Evolutionary conservation across 1,140 invertebrate genomes (phyloP), one percentile per base, ranked within the genome.

Genomic region (Drosophila littoralis): DNA sequence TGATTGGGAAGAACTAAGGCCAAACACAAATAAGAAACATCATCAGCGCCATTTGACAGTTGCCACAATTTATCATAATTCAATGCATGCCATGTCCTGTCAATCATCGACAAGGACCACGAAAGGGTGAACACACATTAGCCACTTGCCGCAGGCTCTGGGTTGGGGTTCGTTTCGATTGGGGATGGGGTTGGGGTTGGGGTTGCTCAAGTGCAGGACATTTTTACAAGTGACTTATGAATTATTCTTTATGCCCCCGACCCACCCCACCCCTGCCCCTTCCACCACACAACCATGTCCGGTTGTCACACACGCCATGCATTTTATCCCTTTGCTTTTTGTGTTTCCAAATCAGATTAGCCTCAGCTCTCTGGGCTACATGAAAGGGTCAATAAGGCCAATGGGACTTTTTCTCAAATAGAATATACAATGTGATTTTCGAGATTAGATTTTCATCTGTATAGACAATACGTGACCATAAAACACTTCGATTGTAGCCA

Each of bases 21-120:
- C 17, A 36, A 67, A 48, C 65, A 57, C 22, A 73, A 61, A 67
- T 61, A 68, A 55, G 66, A 70, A 68, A 65, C 69, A 79, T 76
- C 67, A 73, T 72, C 75, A 46, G 32, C 48, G 70, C 67, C 79
- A 73, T 85, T 90, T 90, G 85, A 81, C 85, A 90, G 85, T 90
- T 90, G 85, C 81, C 85, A 90, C 85, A 90, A 90, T 90, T 90
- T 90, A 90, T 90, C 85, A 90, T 90, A 90, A 90, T 90, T 90
- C 85, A 90, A 90, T 90, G 77, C 85, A 90, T 85, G 85, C 52
- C 81, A 86, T 86, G 76, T 85, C 81, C 81, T 85, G 81, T 90
- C 86, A 85, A 81, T 90, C 85, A 90, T 59, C 57, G 46, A 15
- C 68, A 70, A 77, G 67, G 65, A 73, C 76, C 55, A 35, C 55